phyloP scores from a whole-genome alignment of 2,797 vertebrate genomes.

The Nyctibius grandis region DNA sequence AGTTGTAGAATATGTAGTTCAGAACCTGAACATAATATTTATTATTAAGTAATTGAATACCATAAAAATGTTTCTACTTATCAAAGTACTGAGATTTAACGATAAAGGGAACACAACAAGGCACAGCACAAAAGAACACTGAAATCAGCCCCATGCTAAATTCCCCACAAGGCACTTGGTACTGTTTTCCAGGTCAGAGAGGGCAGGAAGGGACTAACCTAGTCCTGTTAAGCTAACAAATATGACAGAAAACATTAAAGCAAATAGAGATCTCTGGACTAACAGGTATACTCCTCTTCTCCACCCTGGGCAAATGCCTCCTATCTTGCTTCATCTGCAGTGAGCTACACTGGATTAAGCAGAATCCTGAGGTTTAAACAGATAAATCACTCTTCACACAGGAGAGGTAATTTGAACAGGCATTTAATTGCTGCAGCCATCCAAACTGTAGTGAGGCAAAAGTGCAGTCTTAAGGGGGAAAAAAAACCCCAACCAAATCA shows the following conservation, averaged over 20 bases:
- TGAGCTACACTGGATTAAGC: neutral
- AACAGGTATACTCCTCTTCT: neutral
- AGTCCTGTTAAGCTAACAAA: neutral
- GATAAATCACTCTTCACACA: neutral
- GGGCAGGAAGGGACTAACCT: neutral
- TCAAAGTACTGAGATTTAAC: neutral
- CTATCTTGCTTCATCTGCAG: neutral
- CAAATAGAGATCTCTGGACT: neutral
- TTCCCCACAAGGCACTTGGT: neutral
- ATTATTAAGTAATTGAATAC: neutral
- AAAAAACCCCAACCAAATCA: neutral
- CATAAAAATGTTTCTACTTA: neutral
- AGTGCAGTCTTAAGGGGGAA: neutral
- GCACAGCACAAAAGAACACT: neutral
- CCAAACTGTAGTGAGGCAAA: neutral
- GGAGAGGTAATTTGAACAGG: slow-evolving; percentile 10
- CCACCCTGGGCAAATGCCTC: neutral
- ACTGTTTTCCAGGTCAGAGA: neutral
- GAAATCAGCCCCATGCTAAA: neutral
- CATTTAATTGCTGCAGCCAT: slow-evolving; percentile 45
- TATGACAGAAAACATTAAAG: neutral
- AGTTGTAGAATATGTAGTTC: neutral
- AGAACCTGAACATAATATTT: neutral
- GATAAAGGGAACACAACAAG: neutral
- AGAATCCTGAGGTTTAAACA: neutral